Conservation (phyloP, 2,888 invertebrate species). For the Malthinus seriepunctatus region DNA sequence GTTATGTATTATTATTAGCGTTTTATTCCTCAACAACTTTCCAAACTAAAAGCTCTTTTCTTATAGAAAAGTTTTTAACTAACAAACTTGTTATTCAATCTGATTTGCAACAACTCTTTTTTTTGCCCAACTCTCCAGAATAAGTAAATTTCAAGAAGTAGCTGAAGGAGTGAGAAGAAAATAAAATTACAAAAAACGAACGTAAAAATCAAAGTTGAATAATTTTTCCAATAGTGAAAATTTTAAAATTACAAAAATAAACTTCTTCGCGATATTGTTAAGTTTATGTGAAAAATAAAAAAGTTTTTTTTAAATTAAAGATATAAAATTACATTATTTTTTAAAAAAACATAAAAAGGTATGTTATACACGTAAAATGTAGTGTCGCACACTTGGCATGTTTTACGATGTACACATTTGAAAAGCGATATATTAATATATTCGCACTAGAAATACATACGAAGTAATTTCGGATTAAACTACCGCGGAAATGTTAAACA, state of each 20-base stretch:
- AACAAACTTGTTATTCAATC: too few species aligned
- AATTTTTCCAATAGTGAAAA: background rate
- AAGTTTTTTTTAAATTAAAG: constrained; percentile 31
- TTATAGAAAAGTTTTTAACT: too few species aligned
- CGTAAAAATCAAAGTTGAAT: too few species aligned
- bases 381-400: background rate
- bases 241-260: constrained; percentile 15
- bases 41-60: too few species aligned
- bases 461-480: constrained; percentile 24
- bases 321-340: constrained; percentile 22
- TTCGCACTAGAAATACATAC: constrained; percentile 13
- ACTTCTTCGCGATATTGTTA: constrained; percentile 20
- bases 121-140: too few species aligned
- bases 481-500: constrained; percentile 28
- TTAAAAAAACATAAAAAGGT: constrained; percentile 18
- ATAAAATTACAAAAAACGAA: too few species aligned
- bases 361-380: too few species aligned
- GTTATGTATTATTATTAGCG: too few species aligned
- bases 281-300: constrained; percentile 30
- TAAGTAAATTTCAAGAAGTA: too few species aligned
- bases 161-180: too few species aligned
- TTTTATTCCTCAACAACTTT: too few species aligned
- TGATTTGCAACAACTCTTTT: too few species aligned
- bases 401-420: constrained; percentile 16
- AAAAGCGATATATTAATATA: constrained; percentile 27